phyloP scores from a whole-genome alignment of 2,797 vertebrate species.

The Acomys russatus region DNA sequence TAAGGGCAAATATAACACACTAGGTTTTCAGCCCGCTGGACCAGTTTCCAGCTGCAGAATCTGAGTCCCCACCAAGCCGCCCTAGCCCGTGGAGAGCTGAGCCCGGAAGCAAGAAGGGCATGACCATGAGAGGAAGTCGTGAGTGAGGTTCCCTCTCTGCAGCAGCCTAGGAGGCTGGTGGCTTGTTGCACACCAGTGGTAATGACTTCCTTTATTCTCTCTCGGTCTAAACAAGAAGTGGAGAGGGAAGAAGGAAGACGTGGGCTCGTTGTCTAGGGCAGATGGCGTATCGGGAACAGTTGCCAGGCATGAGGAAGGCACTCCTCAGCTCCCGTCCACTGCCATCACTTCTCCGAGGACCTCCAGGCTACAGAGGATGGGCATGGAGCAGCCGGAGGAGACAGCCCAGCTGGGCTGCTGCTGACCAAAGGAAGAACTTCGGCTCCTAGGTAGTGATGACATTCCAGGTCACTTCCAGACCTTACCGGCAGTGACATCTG shows the following conservation, averaged over 20 bases:
- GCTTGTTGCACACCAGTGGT: fast-evolving
- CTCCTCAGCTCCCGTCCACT: neutral
- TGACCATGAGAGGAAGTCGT: fast-evolving
- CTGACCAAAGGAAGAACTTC: neutral
- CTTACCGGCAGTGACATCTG: neutral
- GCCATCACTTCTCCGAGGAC: neutral
- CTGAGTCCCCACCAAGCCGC: fast-evolving
- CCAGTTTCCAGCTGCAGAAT: neutral
- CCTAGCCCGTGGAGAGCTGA: neutral
- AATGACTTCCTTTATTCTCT: neutral
- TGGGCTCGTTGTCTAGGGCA: constrained; percentile 74
- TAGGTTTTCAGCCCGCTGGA: neutral
- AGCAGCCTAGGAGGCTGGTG: neutral
- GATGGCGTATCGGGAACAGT: constrained; percentile 69
- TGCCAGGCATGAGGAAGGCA: constrained; percentile 64
- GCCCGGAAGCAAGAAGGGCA: neutral
- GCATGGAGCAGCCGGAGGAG: fast-evolving
- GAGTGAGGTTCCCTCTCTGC: neutral
- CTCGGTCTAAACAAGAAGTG: constrained; percentile 34
- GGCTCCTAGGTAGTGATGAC: neutral
- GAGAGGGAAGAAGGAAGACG: constrained; percentile 50
- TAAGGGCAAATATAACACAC: neutral
- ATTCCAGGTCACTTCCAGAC: neutral
- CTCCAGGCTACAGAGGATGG: neutral
- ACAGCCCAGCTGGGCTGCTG: neutral